Evolutionary conservation across 2,888 invertebrate species (phyloP), one percentile per base, ranked within the genome.

Genomic region (Slavum lentiscoides): DNA sequence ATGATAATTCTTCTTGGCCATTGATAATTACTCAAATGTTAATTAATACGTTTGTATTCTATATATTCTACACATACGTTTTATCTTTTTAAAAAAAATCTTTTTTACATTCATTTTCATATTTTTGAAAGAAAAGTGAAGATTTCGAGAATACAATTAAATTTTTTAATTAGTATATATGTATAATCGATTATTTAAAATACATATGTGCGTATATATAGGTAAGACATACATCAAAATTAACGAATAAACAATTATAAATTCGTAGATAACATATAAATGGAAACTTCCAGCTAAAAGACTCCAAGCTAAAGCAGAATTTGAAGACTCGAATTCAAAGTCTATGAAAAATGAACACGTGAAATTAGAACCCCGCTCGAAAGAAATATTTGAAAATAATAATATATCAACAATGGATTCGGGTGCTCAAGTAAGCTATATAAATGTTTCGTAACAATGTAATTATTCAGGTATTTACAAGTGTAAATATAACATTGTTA

Each of bases 181-280:
- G 43, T 43, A 43, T 43, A 43, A 43, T 43, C 30, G 30, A 30
- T 30, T 30, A 30, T 30, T 30, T 30, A 30, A 30, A 2, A 30
- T 30, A 30, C 30, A 30, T 30, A 30, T 30, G 53, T 11, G 53
- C 19, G 17, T 5, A 39, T 8, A 39, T 39, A 37, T 66, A 11
- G n/a, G n/a, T 39, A n/a, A 1, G 3, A 66, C n/a, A 67, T 13
- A 17, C 30, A 30, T 30, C 30, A 15, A 2, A 53, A 13, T 53
- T 17, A 49, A 68, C 9, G 23, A 55, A 74, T 61, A 69, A 53
- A 37, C 5, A 19, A 67, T 43, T 5, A 1, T 13, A 39, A 15
- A n/a, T 72, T 66, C 17, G 55, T 23, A 80, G 80, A 72, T 80
- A 30, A 72, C 72, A 23, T 72, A 64, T n/a, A 72, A 72, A 64